Conservation (phyloP, 2,797 vertebrate species). For the Leptoclinus maculatus region DNA sequence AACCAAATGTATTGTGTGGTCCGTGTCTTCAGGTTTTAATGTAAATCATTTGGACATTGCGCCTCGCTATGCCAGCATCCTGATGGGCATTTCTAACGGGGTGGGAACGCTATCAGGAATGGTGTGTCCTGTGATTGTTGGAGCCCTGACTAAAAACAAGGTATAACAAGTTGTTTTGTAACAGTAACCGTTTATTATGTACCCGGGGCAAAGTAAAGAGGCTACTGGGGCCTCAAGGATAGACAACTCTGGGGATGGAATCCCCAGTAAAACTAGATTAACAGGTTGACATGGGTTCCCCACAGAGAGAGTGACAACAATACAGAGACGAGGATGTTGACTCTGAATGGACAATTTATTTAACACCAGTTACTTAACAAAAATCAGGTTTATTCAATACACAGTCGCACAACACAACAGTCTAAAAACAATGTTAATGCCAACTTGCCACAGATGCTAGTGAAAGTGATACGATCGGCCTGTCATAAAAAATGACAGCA, state of each 20-base stretch:
- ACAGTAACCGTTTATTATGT: neutral
- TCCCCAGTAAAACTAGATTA: neutral
- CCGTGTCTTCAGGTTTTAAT: slow-evolving; percentile 90
- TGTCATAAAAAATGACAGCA: too few relatives aligned
- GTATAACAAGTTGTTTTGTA: slow-evolving; percentile 72
- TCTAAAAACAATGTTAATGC: neutral
- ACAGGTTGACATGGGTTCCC: neutral
- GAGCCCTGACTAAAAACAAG: slow-evolving; percentile 96
- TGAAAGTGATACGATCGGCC: too few relatives aligned
- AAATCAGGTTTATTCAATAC: too few relatives aligned
- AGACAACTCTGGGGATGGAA: neutral
- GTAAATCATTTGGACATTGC: slow-evolving; percentile 99
- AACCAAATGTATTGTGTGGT: neutral
- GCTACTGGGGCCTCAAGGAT: neutral
- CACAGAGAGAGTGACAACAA: neutral
- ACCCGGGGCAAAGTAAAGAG: neutral
- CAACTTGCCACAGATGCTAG: neutral
- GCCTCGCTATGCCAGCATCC: slow-evolving; percentile 97
- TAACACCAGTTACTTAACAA: neutral
- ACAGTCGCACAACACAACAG: neutral
- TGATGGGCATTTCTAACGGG: slow-evolving; percentile 98
- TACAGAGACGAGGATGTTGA: neutral
- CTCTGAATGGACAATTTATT: neutral
- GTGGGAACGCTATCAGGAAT: slow-evolving; percentile 97
- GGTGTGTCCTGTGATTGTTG: slow-evolving; percentile 98